A percentile compares a stretch with the other conserved stretches of the same genome.
Conservation (phyloP, 2,797 vertebrate genomes). For the Poeciliopsis presidionis region DNA sequence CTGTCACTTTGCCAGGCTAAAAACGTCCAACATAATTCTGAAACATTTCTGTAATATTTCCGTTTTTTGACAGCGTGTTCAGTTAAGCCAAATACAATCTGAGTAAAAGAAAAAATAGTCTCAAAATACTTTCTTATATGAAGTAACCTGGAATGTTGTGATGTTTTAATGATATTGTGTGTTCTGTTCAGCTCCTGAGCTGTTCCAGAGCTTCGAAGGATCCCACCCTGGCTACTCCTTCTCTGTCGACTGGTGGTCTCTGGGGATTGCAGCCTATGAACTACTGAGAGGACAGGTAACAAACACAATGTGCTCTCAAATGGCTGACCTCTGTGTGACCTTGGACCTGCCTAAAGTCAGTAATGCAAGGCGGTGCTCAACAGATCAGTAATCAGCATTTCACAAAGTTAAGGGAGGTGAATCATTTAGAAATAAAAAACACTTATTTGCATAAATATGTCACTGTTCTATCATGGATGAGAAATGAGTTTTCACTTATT, state of each 20-base stretch:
- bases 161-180: background rate
- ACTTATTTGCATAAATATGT: conserved; percentile 19
- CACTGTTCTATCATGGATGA: conserved; percentile 40
- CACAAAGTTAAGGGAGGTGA: conserved; percentile 24
- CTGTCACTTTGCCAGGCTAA: background rate
- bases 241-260: conserved; percentile 97
- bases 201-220: conserved; percentile 86
- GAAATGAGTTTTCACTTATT: conserved; percentile 21
- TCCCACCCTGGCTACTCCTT: conserved; percentile 90
- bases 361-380: background rate
- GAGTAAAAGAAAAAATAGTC: background rate
- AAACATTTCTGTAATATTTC: background rate
- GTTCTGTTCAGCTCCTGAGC: conserved; percentile 88
- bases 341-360: background rate
- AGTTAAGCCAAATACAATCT: background rate
- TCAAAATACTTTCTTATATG: background rate
- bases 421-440: conserved; percentile 30
- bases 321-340: background rate
- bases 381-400: background rate
- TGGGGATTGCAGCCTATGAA: conserved; percentile 96
- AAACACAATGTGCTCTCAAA: background rate
- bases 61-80: background rate
- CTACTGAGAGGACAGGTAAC: conserved; percentile 92
- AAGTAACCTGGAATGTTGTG: background rate
- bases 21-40: background rate